Evolutionary conservation across 2,888 invertebrate genomes (phyloP).

Genomic region (Dermolepida albohirtum): DNA sequence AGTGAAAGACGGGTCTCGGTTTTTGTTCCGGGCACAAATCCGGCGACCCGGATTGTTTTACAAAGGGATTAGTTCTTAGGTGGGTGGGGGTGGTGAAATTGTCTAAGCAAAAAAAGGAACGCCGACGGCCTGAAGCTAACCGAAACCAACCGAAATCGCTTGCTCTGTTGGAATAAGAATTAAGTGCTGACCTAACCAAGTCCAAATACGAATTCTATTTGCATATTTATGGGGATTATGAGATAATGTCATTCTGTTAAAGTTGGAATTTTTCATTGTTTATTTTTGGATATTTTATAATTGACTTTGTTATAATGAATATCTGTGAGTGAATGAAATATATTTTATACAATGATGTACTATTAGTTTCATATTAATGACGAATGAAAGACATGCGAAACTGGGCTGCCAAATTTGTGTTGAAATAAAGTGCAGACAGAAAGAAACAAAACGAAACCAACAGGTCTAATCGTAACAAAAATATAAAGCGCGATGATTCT

Average conservation of each 20-base stretch:
- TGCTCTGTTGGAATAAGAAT: conserved; percentile 22
- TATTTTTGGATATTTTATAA: background rate
- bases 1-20: conserved; percentile 9
- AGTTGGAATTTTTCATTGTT: background rate
- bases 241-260: background rate
- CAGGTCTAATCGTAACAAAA: no score
- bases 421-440: no score
- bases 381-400: no score
- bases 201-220: conserved; percentile 7
- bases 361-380: no score
- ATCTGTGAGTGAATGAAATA: no score
- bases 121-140: conserved; percentile 1
- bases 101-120: conserved; percentile 7
- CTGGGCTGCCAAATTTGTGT: no score
- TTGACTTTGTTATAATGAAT: no score
- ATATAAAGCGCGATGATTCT: no score
- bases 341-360: no score
- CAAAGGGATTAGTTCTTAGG: conserved; percentile 34
- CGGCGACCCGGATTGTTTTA: conserved; percentile 30
- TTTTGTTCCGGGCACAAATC: conserved; percentile 28
- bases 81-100: conserved; percentile 3
- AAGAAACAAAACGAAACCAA: no score
- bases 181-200: conserved; percentile 31
- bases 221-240: conserved; percentile 31
- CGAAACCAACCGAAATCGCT: conserved; percentile 20